These are phyloP conservation scores for Caenorhabditis afra DNA, from an alignment of 2,888 invertebrate species.

Conservation along the genomic window DNA sequence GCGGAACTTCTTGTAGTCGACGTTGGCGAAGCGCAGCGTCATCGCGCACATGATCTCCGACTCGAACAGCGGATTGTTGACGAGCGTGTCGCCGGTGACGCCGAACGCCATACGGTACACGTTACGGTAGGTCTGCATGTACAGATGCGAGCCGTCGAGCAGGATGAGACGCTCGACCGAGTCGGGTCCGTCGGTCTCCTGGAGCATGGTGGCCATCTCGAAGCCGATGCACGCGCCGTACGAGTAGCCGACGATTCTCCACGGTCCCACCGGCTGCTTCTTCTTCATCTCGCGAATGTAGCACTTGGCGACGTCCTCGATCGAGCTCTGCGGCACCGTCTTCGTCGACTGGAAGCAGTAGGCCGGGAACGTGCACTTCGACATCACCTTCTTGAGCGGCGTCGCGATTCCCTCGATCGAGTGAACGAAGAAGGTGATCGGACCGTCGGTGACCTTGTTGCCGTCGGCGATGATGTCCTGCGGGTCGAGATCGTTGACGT, in stretches of 20 bases:
- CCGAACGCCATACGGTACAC: conserved; percentile 81
- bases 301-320: conserved; percentile 77
- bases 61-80: conserved; percentile 80
- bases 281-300: conserved; percentile 85
- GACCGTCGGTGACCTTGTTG: conserved; percentile 78
- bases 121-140: conserved; percentile 82
- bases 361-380: conserved; percentile 83
- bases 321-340: conserved; percentile 78
- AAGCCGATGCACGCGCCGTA: conserved; percentile 95
- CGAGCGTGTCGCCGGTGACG: conserved; percentile 79
- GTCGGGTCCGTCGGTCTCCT: conserved; percentile 82
- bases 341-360: conserved; percentile 80
- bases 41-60: conserved; percentile 88
- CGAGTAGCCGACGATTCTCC: conserved; percentile 93
- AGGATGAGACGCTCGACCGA: conserved; percentile 85
- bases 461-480: conserved; percentile 79
- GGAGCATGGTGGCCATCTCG: conserved; percentile 92
- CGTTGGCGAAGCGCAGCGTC: conserved; percentile 86
- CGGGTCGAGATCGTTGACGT: conserved; percentile 83
- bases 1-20: conserved; percentile 85
- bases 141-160: conserved; percentile 87
- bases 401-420: conserved; percentile 89
- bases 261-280: conserved; percentile 89
- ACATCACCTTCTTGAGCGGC: conserved; percentile 84
- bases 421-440: conserved; percentile 84